Evolutionary conservation across 2,113 vertebrate genomes (phyloP).

Genomic region (Nycticryphes semicollaris): DNA sequence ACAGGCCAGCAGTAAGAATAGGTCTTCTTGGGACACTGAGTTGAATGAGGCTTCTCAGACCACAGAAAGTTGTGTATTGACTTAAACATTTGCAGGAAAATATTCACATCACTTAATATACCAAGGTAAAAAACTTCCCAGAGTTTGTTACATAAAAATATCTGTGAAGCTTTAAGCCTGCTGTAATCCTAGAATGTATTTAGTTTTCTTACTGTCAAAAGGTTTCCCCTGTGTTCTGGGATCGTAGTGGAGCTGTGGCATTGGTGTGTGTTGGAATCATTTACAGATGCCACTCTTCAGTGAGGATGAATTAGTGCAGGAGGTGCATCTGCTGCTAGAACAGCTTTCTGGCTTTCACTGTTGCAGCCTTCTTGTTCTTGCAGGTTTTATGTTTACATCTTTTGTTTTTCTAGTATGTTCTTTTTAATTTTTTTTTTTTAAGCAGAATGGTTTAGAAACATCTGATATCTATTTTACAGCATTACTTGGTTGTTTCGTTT

Average conservation of each 20-base stretch:
- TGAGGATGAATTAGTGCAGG: neutral
- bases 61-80: neutral
- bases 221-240: neutral
- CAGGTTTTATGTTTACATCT: neutral
- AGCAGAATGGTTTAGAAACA: neutral
- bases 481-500: neutral
- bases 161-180: neutral
- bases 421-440: neutral
- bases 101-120: neutral
- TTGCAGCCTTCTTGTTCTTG: neutral
- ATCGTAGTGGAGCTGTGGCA: neutral
- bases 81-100: neutral
- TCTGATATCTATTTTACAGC: neutral
- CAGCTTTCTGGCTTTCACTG: neutral
- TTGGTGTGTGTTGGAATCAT: neutral
- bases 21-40: neutral
- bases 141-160: neutral
- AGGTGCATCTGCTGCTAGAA: neutral
- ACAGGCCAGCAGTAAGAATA: neutral
- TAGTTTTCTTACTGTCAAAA: neutral
- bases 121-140: neutral
- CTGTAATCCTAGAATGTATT: neutral
- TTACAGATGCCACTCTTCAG: neutral
- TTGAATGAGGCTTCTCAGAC: neutral
- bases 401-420: neutral